Evolutionary conservation across 2,888 invertebrate genomes (phyloP), one percentile per base, ranked within the genome.

Genomic region (Ormyrus thymus): DNA sequence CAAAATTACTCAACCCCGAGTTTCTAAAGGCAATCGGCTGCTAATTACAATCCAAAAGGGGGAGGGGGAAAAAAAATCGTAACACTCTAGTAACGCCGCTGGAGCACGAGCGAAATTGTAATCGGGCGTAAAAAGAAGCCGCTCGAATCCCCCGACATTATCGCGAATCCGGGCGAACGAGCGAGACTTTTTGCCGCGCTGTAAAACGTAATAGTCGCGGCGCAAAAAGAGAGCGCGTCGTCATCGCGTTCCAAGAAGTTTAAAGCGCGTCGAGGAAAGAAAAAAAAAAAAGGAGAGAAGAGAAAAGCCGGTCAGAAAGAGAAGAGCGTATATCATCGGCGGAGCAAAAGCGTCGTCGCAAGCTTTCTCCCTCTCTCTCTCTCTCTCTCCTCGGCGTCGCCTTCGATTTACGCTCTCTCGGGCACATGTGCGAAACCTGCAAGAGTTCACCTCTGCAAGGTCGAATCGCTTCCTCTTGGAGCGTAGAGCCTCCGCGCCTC

Each of bases 391-490:
- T 29, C 15, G 8, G 13, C 48, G 7, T 58, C 29, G 66, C 66
- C 58, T 53, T 66, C 66, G 66, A 66, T 11, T 56, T 7, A 64
- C 61, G 69, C 55, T 64, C 66, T 43, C 53, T 51, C 5, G 62
- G 46, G 62, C 48, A 66, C 45, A 59, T 62, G 55, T 64, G 64
- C 68, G 83, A 85, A 85, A 82, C 84, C 82, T 79, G 79, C 81
- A 83, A 85, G 84, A 82, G 85, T 84, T 86, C 82, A 83, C 85
- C 85, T 85, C 82, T 69, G 61, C 85, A 86, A 87, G 86, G 86
- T 86, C 85, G 82, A 64, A 80, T 71, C 81, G 82, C 85, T 86
- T 86, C 82, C 84, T 83, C 82, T 73, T 79, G 76, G 80, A 74
- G 46, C 48, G 56, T 66, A 15, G 59, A 51, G 53, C 13, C 50